Evolutionary conservation across 2,888 invertebrate genomes (phyloP), one percentile per base, ranked within the genome.

Genomic region (Plemyria rubiginata): DNA sequence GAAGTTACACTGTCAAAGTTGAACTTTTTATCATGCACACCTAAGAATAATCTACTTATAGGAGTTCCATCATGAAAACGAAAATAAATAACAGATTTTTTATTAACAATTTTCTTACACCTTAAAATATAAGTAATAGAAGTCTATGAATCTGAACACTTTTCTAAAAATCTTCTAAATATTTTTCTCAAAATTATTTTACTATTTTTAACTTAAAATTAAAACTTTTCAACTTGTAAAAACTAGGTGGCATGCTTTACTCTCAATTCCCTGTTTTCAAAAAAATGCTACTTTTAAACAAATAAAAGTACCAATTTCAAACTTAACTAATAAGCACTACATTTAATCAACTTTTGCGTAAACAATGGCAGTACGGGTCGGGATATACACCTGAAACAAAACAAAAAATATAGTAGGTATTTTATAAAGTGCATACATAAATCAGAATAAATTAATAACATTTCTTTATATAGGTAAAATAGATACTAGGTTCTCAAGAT

Each of bases 21-120:
- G 46, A 93, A 95, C 73, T 98, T 98, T 16, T 90, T 94, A 46
- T 94, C 95, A 54, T 98, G 98, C 87, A 97, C 98, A 38, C 98
- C 98, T 56, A 98, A 99, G 89, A 98, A 99, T 93, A 96, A 97
- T 89, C 92, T 98, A 72, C 90, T 98, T 28, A 94, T 97, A 76
- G 97, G 97, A 66, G 79, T 88, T 50, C 85, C 87, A 67, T 67
- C 76, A 72, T 82, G 68, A 78, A 73, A 74, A 61, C 62, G 60
- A 40, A 49, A 57, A 58, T 40, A 46, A 62, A 62, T 61, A 79
- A 80, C 73, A 80, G 70, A 74, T 78, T 72, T 74, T 77, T 75
- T 75, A 74, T 74, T 75, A 79, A 77, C 73, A 79, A 70, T 73
- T 70, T 45, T 8, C 45, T 45, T 71, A 65, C 51, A 68, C 65